Percentiles rank a stretch among this genome's conserved stretches.
Evolutionary conservation across 23 tunicate genomes (phyloP).

Genomic region (Botrylloides violaceus): DNA sequence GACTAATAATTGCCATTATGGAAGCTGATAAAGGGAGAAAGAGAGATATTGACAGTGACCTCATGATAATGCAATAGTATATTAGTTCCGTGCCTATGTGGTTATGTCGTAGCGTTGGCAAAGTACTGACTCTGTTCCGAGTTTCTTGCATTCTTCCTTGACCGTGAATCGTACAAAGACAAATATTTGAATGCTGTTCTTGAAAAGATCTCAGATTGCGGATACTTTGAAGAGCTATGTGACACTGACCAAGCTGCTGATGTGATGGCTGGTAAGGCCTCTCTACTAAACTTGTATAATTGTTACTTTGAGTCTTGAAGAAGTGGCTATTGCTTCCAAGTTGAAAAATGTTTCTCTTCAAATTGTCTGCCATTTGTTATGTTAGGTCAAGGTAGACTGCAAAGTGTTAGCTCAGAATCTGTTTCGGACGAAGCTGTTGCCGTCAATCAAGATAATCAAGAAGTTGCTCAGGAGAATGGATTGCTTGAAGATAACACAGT

Average conservation of each 20-base stretch:
- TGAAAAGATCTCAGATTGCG: slow-evolving; percentile 4
- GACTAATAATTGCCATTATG: too few relatives aligned
- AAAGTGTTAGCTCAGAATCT: slow-evolving; percentile 7
- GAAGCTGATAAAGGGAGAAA: too few relatives aligned
- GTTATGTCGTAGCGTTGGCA: too few relatives aligned
- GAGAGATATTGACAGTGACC: too few relatives aligned
- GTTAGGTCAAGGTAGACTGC: slow-evolving; percentile 3
- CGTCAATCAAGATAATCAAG: neutral
- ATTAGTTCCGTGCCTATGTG: too few relatives aligned
- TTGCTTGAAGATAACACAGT: neutral
- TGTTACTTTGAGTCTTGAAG: too few relatives aligned
- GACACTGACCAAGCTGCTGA: slow-evolving; percentile 2
- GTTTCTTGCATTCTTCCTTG: too few relatives aligned
- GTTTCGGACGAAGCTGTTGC: slow-evolving; percentile 6
- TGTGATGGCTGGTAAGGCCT: neutral
- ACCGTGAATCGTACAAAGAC: neutral
- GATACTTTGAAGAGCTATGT: slow-evolving; percentile 14
- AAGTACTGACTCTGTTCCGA: too few relatives aligned
- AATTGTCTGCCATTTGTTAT: neutral
- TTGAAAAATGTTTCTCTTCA: too few relatives aligned
- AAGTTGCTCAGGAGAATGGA: neutral
- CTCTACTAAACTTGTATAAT: neutral
- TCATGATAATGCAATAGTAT: too few relatives aligned
- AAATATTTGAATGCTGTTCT: slow-evolving; percentile 10
- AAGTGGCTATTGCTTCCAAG: too few relatives aligned